A percentile compares a stretch with the other conserved stretches of the same genome.
These are phyloP conservation scores for Montipora cactus DNA, from an alignment of 64 coral and sea anemone genomes.

Conservation along the genomic window DNA sequence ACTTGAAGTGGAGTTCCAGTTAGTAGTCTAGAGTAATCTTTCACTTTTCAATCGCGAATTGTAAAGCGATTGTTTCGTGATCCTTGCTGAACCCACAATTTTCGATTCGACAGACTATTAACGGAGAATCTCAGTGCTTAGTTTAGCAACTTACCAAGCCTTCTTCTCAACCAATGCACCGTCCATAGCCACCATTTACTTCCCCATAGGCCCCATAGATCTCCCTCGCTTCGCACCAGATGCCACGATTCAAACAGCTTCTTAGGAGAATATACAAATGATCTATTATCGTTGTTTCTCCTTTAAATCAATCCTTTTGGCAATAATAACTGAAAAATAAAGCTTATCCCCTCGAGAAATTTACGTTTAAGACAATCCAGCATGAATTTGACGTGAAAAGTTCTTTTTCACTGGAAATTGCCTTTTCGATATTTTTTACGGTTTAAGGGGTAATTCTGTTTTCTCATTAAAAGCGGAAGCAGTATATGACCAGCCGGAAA, in stretches of 20 bases:
- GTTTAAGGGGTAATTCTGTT: background rate
- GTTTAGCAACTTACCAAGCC: conserved; percentile 21
- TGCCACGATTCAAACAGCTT: background rate
- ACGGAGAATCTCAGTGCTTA: background rate
- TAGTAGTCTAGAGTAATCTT: background rate
- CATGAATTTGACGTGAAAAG: too few species aligned
- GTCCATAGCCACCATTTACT: background rate
- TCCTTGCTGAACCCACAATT: background rate
- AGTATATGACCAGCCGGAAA: background rate
- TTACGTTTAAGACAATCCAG: background rate
- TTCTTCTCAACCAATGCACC: conserved; percentile 30
- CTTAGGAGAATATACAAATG: conserved; percentile 1
- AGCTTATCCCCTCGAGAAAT: background rate
- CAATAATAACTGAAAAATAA: background rate
- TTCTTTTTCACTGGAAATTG: background rate
- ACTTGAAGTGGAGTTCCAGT: background rate
- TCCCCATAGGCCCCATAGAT: background rate
- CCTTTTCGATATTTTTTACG: background rate
- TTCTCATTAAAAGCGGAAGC: conserved; percentile 7
- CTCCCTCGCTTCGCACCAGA: background rate
- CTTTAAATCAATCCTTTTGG: background rate
- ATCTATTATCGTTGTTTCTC: background rate
- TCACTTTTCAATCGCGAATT: background rate
- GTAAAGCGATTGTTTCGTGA: background rate
- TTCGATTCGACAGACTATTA: background rate